Conservation (phyloP, 2,888 invertebrate species). For the Schrankia costaestrigalis region DNA sequence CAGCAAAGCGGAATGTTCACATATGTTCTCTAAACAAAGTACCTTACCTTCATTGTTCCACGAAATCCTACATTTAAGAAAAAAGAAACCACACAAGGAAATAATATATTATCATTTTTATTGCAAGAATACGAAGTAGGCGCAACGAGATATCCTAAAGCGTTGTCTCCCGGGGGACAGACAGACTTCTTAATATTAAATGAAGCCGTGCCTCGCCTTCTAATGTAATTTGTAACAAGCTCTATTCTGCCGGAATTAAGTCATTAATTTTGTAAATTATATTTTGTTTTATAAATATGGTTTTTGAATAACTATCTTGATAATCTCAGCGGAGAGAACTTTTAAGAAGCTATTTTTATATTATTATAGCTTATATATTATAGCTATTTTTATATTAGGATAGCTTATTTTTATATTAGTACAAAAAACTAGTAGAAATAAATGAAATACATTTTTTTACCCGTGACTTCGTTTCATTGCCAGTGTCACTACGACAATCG, state of each 20-base stretch:
- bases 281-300: too few species aligned
- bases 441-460: too few species aligned
- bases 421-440: too few species aligned
- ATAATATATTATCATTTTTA: slow-evolving; percentile 25
- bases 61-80: slow-evolving; percentile 12
- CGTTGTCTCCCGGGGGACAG: slow-evolving; percentile 9
- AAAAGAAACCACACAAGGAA: slow-evolving; percentile 11
- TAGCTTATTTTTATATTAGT: too few species aligned
- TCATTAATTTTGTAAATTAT: slow-evolving; percentile 6
- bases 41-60: slow-evolving; percentile 5
- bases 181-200: slow-evolving; percentile 13
- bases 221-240: slow-evolving; percentile 5
- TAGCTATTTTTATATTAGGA: too few species aligned
- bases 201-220: slow-evolving; percentile 2
- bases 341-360: too few species aligned
- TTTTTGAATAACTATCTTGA: too few species aligned
- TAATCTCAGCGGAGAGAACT: too few species aligned
- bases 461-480: too few species aligned
- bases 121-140: slow-evolving; percentile 16
- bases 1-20: neutral
- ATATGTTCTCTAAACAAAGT: slow-evolving; percentile 14
- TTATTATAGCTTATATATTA: too few species aligned
- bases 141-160: slow-evolving; percentile 16
- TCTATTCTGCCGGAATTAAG: slow-evolving; percentile 1
- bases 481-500: too few species aligned